Conservation (phyloP, 1,140 invertebrate species). For the Drosophila guanche region DNA sequence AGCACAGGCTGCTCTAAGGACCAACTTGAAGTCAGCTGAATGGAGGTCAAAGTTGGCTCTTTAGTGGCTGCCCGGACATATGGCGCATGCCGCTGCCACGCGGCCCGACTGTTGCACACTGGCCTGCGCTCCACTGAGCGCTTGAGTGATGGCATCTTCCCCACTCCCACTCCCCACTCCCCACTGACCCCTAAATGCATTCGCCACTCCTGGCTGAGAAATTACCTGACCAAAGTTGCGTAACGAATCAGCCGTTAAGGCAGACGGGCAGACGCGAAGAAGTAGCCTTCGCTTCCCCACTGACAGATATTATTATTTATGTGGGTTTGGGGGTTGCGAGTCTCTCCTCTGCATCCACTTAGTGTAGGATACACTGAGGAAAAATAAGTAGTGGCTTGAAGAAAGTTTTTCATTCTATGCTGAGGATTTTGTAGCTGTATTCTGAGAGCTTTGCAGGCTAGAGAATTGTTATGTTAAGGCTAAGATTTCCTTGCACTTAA, state of each 20-base stretch:
- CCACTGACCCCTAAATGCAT: neutral
- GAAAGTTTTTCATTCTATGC: too few species aligned
- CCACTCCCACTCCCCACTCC: neutral
- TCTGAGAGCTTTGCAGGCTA: too few species aligned
- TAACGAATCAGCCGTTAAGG: conserved; percentile 69
- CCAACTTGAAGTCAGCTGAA: conserved; percentile 8
- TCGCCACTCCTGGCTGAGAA: conserved; percentile 22
- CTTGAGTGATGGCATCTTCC: conserved; percentile 22
- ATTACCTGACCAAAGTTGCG: conserved; percentile 70
- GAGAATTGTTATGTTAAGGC: too few species aligned
- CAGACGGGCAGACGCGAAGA: conserved; percentile 47
- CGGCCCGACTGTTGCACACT: conserved; percentile 58
- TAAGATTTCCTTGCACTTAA: too few species aligned
- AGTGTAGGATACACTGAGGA: too few species aligned
- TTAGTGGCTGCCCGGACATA: conserved; percentile 50
- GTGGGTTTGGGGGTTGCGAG: too few species aligned
- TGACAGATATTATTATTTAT: conserved; percentile 77
- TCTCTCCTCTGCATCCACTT: too few species aligned
- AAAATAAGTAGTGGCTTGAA: too few species aligned
- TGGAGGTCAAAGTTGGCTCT: conserved; percentile 63
- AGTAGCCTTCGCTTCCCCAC: conserved; percentile 36
- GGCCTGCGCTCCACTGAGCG: conserved; percentile 48
- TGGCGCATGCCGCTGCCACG: conserved; percentile 52
- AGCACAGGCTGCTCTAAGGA: conserved; percentile 5
- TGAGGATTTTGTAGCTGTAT: too few species aligned